Conservation (phyloP, 1,140 invertebrate genomes). For the Latrodectus geometricus region DNA sequence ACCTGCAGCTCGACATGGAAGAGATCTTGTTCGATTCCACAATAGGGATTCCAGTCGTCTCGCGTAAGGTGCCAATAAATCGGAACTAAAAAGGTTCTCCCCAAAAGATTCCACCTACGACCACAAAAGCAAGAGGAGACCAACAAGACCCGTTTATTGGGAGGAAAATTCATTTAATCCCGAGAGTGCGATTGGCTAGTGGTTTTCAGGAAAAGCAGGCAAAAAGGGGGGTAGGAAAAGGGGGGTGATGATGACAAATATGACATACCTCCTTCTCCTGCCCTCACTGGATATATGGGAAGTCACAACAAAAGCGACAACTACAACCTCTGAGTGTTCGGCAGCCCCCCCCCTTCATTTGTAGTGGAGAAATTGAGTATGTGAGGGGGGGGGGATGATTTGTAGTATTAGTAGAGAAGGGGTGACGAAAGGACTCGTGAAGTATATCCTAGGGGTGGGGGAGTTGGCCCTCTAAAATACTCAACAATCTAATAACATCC, state of each 20-base stretch:
- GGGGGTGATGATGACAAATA: conserved; percentile 41
- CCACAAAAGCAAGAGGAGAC: background rate
- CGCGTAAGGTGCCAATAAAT: background rate
- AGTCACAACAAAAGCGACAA: conserved; percentile 31
- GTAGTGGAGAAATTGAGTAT: conserved; percentile 32
- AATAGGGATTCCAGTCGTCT: background rate
- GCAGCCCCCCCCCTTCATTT: conserved; percentile 10
- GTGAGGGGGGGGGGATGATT: background rate
- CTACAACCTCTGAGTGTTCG: background rate
- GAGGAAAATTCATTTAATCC: conserved; percentile 52
- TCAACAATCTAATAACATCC: too few species aligned
- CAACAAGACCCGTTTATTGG: conserved; percentile 31
- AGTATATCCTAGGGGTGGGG: too few species aligned
- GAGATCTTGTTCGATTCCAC: background rate
- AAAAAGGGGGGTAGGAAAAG: background rate
- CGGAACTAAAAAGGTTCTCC: background rate
- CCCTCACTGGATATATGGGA: conserved; percentile 9
- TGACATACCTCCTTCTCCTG: conserved; percentile 37
- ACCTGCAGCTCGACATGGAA: background rate
- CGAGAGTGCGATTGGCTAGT: conserved; percentile 28
- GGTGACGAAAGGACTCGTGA: background rate
- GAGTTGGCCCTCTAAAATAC: too few species aligned
- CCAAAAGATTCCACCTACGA: background rate
- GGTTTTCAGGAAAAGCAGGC: background rate
- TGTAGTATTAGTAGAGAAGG: conserved; percentile 5